Base-by-base conservation (phyloP, 2,797 vertebrate genomes). In the Hyperoplus immaculatus region DNA sequence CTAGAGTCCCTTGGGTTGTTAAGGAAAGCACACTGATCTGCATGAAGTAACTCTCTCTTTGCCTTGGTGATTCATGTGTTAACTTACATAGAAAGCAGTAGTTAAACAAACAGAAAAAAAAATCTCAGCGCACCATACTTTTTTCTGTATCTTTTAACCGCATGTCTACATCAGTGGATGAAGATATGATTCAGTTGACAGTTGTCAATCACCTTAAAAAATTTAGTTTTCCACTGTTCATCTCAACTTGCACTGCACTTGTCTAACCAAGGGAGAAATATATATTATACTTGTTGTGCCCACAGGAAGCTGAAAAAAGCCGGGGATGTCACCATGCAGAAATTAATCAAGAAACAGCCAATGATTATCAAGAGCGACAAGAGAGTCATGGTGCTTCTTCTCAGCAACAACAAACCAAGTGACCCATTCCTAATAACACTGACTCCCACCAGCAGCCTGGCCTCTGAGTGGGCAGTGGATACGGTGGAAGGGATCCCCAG, bases 301-400 rank as follows among this genome's bases (percentile, higher is more conserved):
- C 54, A 75, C 83, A 85, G 83, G 18, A 43, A 0, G 0, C 51
- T 85, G 2, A 36, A 0, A 4, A 76, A 0, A 9, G 72, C 77
- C 11, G 83, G 82, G 10, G 3, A 7, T 0, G 0, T 10, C 8
- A 8, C 0, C 29, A 0, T 6, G 0, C 0, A 5, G 1, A 16
- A 0, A 67, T 0, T 77, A 6, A 0, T 0, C 0, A 4, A 0
- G 15, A 69, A 13, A 36, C 16, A 38, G n/a, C 67, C 78, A 13
- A 2, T 75, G 15, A 0, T 73, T 14, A 10, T 85, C 21, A 58
- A 59, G 53, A 82, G 83, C 6, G 10, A 74, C 73, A 85, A 82
- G 61, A 82, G 73, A 58, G 61, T 85, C 4, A 77, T 85, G 83
- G 80, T 74, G 46, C 6, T 73, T 42, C 73, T 82, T 42, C 45